Percentiles rank a stretch among this genome's conserved stretches.
phyloP scores from a whole-genome alignment of 2,113 vertebrate species.

The Vombatus ursinus region DNA sequence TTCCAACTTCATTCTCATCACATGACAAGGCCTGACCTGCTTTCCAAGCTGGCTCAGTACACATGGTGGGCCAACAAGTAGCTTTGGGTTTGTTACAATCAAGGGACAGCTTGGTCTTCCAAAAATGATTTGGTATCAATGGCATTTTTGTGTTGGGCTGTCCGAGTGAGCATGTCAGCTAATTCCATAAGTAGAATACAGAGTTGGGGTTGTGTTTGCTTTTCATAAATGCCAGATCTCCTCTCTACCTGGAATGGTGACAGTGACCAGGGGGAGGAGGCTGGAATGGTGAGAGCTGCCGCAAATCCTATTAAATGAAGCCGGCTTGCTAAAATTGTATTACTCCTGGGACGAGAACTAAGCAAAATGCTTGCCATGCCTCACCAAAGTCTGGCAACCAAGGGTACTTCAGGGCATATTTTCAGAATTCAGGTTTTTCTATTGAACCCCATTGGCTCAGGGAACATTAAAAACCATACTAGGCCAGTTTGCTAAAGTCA shows the following conservation, averaged over 20 bases:
- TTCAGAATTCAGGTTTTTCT: not conserved
- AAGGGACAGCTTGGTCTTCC: not conserved
- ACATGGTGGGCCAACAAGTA: not conserved
- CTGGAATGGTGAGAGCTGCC: slow-evolving; percentile 21
- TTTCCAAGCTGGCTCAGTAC: slow-evolving; percentile 38
- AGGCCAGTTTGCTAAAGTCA: not conserved
- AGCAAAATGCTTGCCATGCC: not conserved
- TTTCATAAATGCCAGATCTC: slow-evolving; percentile 61
- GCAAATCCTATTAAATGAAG: slow-evolving; percentile 62
- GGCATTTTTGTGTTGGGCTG: slow-evolving; percentile 43
- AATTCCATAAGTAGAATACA: slow-evolving; percentile 50
- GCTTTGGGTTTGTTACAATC: not conserved
- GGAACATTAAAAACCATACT: not conserved
- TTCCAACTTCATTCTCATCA: not conserved
- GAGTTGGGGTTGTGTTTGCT: slow-evolving; percentile 27
- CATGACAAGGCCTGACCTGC: slow-evolving; percentile 7
- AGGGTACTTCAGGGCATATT: not conserved
- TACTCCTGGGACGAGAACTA: slow-evolving; percentile 2
- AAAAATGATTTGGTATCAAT: slow-evolving; percentile 47
- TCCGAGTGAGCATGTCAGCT: not conserved
- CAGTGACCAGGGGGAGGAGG: slow-evolving; percentile 38
- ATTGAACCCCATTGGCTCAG: not conserved
- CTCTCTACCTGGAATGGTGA: slow-evolving; percentile 37
- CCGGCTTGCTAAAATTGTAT: not conserved
- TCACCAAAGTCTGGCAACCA: slow-evolving; percentile 39